Base-by-base conservation (phyloP, 2,797 vertebrate genomes). In the Lepus oiostolus region DNA sequence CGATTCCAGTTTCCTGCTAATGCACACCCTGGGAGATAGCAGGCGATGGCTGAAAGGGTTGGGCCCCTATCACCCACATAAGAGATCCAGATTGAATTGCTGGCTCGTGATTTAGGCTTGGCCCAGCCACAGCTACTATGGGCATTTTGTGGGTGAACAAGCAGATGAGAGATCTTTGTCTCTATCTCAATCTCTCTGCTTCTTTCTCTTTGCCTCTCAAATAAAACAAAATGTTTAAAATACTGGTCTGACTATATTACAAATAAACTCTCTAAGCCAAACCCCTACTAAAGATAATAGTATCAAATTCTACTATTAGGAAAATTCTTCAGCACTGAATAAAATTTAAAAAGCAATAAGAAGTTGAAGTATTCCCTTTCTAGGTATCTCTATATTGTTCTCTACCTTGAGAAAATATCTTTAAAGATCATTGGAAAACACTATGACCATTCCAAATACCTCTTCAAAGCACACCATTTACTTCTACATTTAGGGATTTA, bases 381-480 rank as follows among this genome's bases (percentile, higher is more conserved):
- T 67, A 24, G 22, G 24, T 71, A 81, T 52, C 42, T 30, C 86
- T 76, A 42, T 22, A 4, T 88, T 80, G 28, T 2, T 84, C 1
- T 84, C 62, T 62, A 63, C 21, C 13, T 91, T 14, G 28, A 92
- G 30, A 95, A 95, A 93, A 52, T 63, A 58, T 63, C 50, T 94
- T 85, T 52, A 82, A 95, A 88, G 28, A 88, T 54, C 50, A 67
- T 86, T 14, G 68, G 30, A 62, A 87, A 86, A 22, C 19, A 79
- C 26, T 5, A 26, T 30, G 1, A 24, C 28, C 32, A 91, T 62
- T 75, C 5, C 63, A 91, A 75, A 63, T 28, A 16, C 38, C 35
- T 79, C 86, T 35, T 65, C 52, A 87, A 72, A 82, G 67, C 24
- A 62, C 38, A 71, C 7, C 67, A 77, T 47, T 77, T 91, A 32